Percentiles rank a stretch among this genome's conserved stretches.
phyloP scores from a whole-genome alignment of 1,140 invertebrate genomes.

The Pseudomyrmex pallidus region DNA sequence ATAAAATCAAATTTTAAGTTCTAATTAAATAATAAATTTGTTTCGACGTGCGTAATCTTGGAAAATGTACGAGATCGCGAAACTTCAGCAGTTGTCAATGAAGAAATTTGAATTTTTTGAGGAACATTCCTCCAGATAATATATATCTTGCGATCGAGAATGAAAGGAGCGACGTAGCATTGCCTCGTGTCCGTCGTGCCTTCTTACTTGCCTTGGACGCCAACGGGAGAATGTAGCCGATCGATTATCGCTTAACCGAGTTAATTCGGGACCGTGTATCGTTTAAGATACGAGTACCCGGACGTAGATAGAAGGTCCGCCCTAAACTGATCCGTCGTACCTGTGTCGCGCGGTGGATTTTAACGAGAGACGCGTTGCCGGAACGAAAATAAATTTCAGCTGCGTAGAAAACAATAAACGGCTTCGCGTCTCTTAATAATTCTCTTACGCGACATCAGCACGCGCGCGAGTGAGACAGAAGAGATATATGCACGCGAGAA shows the following conservation, averaged over 20 bases:
- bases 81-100: constrained; percentile 2
- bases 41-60: background rate
- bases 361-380: constrained; percentile 41
- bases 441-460: constrained; percentile 40
- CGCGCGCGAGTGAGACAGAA: background rate
- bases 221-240: constrained; percentile 11
- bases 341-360: constrained; percentile 21
- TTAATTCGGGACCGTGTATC: constrained; percentile 64
- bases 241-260: constrained; percentile 57
- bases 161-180: background rate
- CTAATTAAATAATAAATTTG: background rate
- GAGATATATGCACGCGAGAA: background rate
- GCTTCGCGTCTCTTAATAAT: constrained; percentile 46
- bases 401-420: constrained; percentile 49
- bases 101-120: background rate
- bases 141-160: background rate
- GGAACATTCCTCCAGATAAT: background rate
- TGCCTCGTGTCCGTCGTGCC: constrained; percentile 9
- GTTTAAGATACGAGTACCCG: constrained; percentile 50
- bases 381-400: constrained; percentile 59
- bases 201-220: constrained; percentile 41
- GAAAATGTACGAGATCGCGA: background rate
- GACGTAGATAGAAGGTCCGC: constrained; percentile 51
- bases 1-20: background rate
- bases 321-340: constrained; percentile 63